A percentile compares a stretch with the other conserved stretches of the same genome.
phyloP scores from a whole-genome alignment of 2,113 vertebrate species.

The Bufo bufo region DNA sequence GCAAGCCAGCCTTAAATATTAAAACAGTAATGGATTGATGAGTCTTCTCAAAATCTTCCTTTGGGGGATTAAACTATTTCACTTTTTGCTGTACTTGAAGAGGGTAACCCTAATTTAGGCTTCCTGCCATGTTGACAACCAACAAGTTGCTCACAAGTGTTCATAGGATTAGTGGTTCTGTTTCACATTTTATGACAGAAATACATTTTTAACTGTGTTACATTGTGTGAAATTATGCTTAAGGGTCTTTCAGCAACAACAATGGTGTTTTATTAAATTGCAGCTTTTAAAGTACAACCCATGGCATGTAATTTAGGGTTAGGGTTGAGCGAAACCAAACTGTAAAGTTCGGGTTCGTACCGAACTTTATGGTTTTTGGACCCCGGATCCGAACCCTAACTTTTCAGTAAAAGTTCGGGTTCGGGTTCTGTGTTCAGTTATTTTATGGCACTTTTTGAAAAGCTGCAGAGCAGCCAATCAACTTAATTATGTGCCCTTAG shows the following conservation, averaged over 20 bases:
- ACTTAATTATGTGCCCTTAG: too few relatives aligned
- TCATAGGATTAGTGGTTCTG: neutral
- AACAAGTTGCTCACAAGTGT: neutral
- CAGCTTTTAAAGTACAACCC: neutral
- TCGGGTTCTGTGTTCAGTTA: too few relatives aligned
- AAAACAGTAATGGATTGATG: conserved; percentile 9
- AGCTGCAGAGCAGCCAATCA: too few relatives aligned
- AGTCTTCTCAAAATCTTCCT: neutral
- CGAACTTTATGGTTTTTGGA: too few relatives aligned
- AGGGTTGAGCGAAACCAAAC: too few relatives aligned
- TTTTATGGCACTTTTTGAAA: too few relatives aligned
- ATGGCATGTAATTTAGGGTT: neutral
- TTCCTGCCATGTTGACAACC: neutral
- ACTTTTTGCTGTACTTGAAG: neutral
- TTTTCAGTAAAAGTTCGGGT: too few relatives aligned
- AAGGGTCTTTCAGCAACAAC: neutral
- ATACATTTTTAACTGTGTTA: conserved; percentile 12
- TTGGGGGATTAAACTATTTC: neutral
- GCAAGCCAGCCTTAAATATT: conserved; percentile 35
- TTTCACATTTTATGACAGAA: neutral
- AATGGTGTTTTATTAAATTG: neutral
- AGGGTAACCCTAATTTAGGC: conserved; percentile 22
- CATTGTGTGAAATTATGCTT: conserved; percentile 12
- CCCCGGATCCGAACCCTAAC: too few relatives aligned
- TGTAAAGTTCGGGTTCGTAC: too few relatives aligned